Percentiles rank a stretch among this genome's conserved stretches.
phyloP scores from a whole-genome alignment of 2,888 invertebrate species.

The Emesis russula region DNA sequence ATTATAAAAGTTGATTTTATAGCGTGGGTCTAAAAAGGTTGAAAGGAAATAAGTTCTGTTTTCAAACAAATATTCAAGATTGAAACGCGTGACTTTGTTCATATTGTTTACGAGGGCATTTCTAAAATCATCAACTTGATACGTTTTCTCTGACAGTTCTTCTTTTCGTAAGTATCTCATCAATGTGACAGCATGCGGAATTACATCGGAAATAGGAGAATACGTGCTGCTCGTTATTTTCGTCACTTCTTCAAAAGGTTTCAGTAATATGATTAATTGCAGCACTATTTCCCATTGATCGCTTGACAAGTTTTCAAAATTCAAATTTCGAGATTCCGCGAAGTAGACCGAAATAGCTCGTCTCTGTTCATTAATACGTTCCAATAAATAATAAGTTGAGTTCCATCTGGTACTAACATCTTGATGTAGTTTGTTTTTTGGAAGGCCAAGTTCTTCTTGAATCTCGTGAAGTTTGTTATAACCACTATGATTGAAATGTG shows the following conservation, averaged over 20 bases:
- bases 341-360: constrained; percentile 2
- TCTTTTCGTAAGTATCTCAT: neutral
- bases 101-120: neutral
- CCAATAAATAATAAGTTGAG: neutral
- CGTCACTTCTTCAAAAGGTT: neutral
- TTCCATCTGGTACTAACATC: neutral
- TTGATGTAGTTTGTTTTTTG: neutral
- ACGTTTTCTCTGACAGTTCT: neutral
- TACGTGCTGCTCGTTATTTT: neutral
- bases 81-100: neutral
- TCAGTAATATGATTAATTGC: neutral
- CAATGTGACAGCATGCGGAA: constrained; percentile 3
- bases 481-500: neutral
- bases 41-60: neutral
- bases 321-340: neutral
- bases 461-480: neutral
- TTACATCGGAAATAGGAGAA: neutral
- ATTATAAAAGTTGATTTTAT: neutral
- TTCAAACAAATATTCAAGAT: neutral
- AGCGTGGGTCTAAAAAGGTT: neutral
- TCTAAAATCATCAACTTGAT: neutral
- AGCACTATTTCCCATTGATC: neutral
- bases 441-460: neutral
- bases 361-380: neutral
- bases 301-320: neutral